Evolutionary conservation across 2,888 invertebrate species (phyloP).

Genomic region (Agonopterix subpropinquella): DNA sequence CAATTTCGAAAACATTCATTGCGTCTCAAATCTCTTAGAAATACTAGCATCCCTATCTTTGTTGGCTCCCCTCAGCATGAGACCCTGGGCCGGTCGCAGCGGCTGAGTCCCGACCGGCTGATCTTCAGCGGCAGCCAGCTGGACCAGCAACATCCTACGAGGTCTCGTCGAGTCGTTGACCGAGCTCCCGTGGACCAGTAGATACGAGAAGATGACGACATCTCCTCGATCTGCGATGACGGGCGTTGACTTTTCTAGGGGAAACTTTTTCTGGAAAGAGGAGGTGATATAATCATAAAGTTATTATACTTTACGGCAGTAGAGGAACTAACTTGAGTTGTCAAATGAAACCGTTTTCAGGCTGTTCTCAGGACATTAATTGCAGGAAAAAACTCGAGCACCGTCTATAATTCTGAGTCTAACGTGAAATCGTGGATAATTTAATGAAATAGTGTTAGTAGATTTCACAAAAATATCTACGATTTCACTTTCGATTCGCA

Average conservation of each 20-base stretch:
- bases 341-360: too few species aligned
- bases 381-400: too few species aligned
- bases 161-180: constrained; percentile 56
- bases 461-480: too few species aligned
- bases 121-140: constrained; percentile 73
- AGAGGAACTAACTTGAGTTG: too few species aligned
- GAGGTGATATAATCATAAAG: too few species aligned
- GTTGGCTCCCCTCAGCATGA: constrained; percentile 71
- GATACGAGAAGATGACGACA: constrained; percentile 75
- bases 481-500: too few species aligned
- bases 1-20: too few species aligned
- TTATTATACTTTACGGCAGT: too few species aligned
- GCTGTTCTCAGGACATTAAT: too few species aligned
- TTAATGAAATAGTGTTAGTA: too few species aligned
- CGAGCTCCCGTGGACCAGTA: constrained; percentile 75
- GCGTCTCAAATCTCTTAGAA: constrained; percentile 28
- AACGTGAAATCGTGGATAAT: too few species aligned
- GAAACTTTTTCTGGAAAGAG: constrained; percentile 50
- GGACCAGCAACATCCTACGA: constrained; percentile 73
- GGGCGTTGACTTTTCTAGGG: constrained; percentile 64
- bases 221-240: constrained; percentile 71
- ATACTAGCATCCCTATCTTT: constrained; percentile 38
- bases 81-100: constrained; percentile 67
- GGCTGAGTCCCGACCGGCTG: constrained; percentile 54
- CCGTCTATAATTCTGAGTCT: too few species aligned